These are phyloP conservation scores for Anabacerthia variegaticeps DNA, from an alignment of 2,797 vertebrate genomes.

Conservation along the genomic window DNA sequence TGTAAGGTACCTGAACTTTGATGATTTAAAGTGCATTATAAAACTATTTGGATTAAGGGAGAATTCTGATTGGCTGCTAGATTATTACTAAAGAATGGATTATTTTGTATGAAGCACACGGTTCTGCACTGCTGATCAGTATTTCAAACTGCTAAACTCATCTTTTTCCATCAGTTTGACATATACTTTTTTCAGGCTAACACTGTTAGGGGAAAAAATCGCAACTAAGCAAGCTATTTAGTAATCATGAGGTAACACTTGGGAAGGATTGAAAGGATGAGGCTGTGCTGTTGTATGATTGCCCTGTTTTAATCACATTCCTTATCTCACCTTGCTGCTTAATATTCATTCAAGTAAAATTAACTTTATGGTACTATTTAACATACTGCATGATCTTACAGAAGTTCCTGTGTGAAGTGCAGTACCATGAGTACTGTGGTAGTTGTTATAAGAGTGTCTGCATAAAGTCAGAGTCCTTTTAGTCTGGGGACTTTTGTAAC, in stretches of 20 bases:
- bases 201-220: constrained; percentile 42
- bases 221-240: constrained; percentile 61
- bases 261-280: constrained; percentile 34
- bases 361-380: constrained; percentile 42
- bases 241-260: constrained; percentile 57
- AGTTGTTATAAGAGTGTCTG: background rate
- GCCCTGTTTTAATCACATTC: constrained; percentile 37
- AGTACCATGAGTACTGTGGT: background rate
- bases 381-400: background rate
- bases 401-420: background rate
- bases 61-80: constrained; percentile 66
- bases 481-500: background rate
- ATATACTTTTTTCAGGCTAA: constrained; percentile 27
- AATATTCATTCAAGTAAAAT: constrained; percentile 62
- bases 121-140: constrained; percentile 46
- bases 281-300: constrained; percentile 34
- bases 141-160: constrained; percentile 68
- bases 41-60: constrained; percentile 62
- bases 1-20: constrained; percentile 44
- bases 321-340: constrained; percentile 52
- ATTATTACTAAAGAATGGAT: constrained; percentile 65
- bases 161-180: constrained; percentile 45
- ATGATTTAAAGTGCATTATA: constrained; percentile 64
- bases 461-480: background rate
- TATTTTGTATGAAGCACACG: constrained; percentile 53